phyloP scores from a whole-genome alignment of 1,140 invertebrate species.

The Nebria ingens region DNA sequence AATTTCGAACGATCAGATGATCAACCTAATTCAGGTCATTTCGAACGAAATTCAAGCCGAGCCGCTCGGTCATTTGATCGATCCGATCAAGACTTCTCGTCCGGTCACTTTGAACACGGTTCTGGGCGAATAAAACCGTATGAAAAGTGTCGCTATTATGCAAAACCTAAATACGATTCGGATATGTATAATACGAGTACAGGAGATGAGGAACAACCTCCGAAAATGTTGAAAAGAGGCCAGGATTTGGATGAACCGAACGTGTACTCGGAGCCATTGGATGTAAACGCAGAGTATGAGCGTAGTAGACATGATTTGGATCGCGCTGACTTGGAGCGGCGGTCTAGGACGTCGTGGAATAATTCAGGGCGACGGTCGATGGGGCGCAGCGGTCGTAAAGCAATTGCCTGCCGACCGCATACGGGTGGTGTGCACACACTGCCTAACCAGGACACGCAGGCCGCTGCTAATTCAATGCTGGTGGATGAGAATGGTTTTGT shows the following conservation, averaged over 20 bases:
- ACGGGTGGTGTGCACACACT: constrained; percentile 28
- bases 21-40: constrained; percentile 24
- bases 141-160: constrained; percentile 43
- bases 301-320: constrained; percentile 40
- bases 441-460: constrained; percentile 29
- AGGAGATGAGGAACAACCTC: constrained; percentile 35
- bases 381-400: constrained; percentile 23
- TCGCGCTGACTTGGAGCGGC: constrained; percentile 37
- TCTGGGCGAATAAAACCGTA: constrained; percentile 38
- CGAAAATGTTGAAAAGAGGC: constrained; percentile 31
- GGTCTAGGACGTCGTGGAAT: constrained; percentile 30
- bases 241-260: constrained; percentile 19
- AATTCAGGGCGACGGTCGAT: constrained; percentile 29
- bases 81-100: constrained; percentile 27
- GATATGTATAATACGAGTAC: constrained; percentile 25
- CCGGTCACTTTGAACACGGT: constrained; percentile 24
- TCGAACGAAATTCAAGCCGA: constrained; percentile 23
- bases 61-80: constrained; percentile 36
- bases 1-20: constrained; percentile 18
- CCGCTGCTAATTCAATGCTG: constrained; percentile 48
- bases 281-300: constrained; percentile 27
- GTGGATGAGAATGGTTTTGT: constrained; percentile 79
- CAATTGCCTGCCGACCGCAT: constrained; percentile 19
- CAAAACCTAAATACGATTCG: constrained; percentile 36
- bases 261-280: constrained; percentile 30